Base-by-base conservation (phyloP, 2,797 vertebrate genomes). In the Ambastaia sidthimunki region DNA sequence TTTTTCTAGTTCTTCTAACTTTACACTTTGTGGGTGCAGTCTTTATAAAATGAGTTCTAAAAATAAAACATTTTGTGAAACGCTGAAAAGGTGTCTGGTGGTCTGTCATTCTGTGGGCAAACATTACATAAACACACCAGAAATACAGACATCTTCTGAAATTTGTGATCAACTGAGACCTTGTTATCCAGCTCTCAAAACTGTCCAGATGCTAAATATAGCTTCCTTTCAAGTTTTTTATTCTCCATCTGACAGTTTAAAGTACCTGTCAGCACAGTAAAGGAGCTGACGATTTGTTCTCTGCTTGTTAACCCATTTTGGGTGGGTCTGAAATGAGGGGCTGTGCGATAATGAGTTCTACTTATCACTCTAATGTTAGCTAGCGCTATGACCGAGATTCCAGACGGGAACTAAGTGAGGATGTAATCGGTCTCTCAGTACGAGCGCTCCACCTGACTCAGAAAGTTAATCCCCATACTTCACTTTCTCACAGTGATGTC, bases 261-360 rank as follows among this genome's bases (percentile, higher is more conserved):
- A 80, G 75, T 76, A 69, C 60, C 71, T 77, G 65, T 44, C 50
- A 25, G 34, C 66, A 44, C 47, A 54, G 50, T 19, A 23, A 57
- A 60, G 59, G 65, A 65, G 44, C 21, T 50, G 12, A 28, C 10
- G 13, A 75, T 62, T 84, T 81, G 48, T 76, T 80, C 70, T 85
- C n/a, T 81, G 86, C 63, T 91, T 89, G 87, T 89, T 67, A 81
- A 88, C 84, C 85, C 80, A 74, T 81, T 70, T 77, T 21, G 25
- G 65, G 54, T 9, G 15, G 70, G 55, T 66, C 57, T 81, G 28
- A 19, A 71, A 71, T 66, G 67, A 82, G 83, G 50, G 65, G 78
- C 81, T 69, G 47, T 19, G 31, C 34, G 13, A 71, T 82, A 77
- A 80, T 80, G 78, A 80, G 74, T 73, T 68, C 70, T 71, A 81